These are phyloP conservation scores for Aspidapion aeneum DNA, from an alignment of 2,888 invertebrate species.

Conservation along the genomic window DNA sequence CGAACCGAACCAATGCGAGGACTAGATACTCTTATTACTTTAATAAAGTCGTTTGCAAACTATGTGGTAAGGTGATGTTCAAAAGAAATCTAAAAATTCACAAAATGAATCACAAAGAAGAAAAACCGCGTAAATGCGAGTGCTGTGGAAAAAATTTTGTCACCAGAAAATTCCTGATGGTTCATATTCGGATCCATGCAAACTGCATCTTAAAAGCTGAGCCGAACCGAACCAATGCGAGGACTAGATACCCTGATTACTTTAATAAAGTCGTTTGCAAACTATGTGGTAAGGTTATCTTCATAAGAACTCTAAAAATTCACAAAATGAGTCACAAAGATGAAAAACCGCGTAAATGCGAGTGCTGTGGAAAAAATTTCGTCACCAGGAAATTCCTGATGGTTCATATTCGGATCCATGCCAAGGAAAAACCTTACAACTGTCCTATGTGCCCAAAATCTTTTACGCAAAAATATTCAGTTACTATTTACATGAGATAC, in stretches of 20 bases:
- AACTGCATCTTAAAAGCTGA: slow-evolving; percentile 20
- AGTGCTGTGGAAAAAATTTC: no score
- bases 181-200: no score
- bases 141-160: slow-evolving; percentile 31
- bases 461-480: slow-evolving; percentile 52
- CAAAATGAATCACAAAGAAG: slow-evolving; percentile 28
- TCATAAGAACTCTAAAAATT: slow-evolving; percentile 46
- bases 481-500: slow-evolving; percentile 48
- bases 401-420: slow-evolving; percentile 33
- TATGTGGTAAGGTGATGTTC: slow-evolving; percentile 36
- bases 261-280: slow-evolving; percentile 28
- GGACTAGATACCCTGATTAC: no score
- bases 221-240: no score
- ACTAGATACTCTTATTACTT: slow-evolving; percentile 17
- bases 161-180: slow-evolving; percentile 34
- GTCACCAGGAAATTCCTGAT: no score
- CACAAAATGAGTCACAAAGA: slow-evolving; percentile 30
- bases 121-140: slow-evolving; percentile 42
- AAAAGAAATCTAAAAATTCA: slow-evolving; percentile 47
- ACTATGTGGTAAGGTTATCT: slow-evolving; percentile 37
- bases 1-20: slow-evolving; percentile 8
- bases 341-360: slow-evolving; percentile 35
- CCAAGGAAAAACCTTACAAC: slow-evolving; percentile 33
- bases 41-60: slow-evolving; percentile 29
- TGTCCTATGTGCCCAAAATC: slow-evolving; percentile 49